A percentile compares a stretch with the other conserved stretches of the same genome.
Evolutionary conservation across 2,113 vertebrate genomes (phyloP).

Genomic region (Callipepla squamata): DNA sequence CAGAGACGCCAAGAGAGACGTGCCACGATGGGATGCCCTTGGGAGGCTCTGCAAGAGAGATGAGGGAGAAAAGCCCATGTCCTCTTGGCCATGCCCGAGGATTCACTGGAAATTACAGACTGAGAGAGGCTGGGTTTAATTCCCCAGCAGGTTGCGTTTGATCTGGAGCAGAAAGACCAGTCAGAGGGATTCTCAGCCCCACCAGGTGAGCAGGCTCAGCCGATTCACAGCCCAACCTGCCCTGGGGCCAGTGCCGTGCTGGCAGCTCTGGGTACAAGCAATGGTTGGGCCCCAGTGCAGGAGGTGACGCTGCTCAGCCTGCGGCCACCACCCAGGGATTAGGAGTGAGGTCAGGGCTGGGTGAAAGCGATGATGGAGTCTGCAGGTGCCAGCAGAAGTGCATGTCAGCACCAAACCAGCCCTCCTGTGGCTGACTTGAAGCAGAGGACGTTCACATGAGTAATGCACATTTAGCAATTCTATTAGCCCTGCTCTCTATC

Average conservation of each 20-base stretch:
- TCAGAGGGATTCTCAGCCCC: neutral
- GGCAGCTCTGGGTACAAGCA: neutral
- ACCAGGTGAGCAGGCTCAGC: slow-evolving; percentile 33
- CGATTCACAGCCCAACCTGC: neutral
- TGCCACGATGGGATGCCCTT: rapidly evolving
- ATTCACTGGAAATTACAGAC: neutral
- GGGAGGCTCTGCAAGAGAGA: neutral
- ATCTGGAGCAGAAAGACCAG: slow-evolving; percentile 2
- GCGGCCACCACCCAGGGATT: rapidly evolving
- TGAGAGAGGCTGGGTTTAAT: neutral
- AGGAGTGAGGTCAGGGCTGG: neutral
- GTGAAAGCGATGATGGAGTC: neutral
- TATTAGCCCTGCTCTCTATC: neutral
- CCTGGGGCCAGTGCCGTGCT: neutral
- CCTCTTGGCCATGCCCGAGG: neutral
- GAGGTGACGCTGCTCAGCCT: neutral
- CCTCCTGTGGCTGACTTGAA: neutral
- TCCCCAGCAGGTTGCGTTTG: neutral
- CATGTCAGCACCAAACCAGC: neutral
- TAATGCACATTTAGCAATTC: rapidly evolving
- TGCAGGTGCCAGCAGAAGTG: neutral
- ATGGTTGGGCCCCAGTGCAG: rapidly evolving
- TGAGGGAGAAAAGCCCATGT: neutral
- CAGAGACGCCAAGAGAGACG: neutral
- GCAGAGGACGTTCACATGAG: neutral